Evolutionary conservation across 2,888 invertebrate species (phyloP).

Genomic region (Emmelina monodactyla): DNA sequence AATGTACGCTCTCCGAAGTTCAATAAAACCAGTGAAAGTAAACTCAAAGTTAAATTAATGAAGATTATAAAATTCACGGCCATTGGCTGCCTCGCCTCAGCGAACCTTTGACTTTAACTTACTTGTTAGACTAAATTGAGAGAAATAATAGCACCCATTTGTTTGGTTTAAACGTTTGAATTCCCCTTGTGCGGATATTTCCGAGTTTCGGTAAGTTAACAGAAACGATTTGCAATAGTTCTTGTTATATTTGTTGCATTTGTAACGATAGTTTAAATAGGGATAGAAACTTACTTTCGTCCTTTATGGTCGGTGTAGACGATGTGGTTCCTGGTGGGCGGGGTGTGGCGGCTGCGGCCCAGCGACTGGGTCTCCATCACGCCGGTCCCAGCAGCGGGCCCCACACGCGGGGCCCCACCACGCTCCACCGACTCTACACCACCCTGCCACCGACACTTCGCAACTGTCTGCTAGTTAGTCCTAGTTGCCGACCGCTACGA

Average conservation of each 20-base stretch:
- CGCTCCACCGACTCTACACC: background rate
- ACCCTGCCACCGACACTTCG: conserved; percentile 28
- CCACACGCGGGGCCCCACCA: background rate
- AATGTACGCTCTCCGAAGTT: too few relatives aligned
- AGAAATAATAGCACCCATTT: conserved; percentile 63
- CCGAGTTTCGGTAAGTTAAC: conserved; percentile 27
- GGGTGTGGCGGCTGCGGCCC: conserved; percentile 36
- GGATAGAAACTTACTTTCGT: conserved; percentile 60
- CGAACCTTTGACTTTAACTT: conserved; percentile 59
- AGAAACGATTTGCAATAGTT: too few relatives aligned
- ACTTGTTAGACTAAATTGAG: conserved; percentile 64
- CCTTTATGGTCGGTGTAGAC: conserved; percentile 63
- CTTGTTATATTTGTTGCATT: too few relatives aligned
- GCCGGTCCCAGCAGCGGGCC: conserved; percentile 10
- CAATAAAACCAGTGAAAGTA: too few relatives aligned
- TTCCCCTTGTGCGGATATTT: conserved; percentile 34
- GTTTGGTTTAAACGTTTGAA: conserved; percentile 54
- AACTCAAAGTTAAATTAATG: conserved; percentile 61
- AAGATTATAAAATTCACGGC: conserved; percentile 64
- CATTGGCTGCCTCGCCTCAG: conserved; percentile 58
- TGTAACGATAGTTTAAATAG: too few relatives aligned
- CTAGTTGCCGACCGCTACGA: conserved; percentile 24
- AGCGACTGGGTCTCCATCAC: conserved; percentile 47
- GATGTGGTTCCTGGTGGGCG: conserved; percentile 56
- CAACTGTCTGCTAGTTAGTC: too few relatives aligned